Evolutionary conservation across 1,140 invertebrate species (phyloP), one percentile per base, ranked within the genome.

Genomic region (Pygmarrhopalites habei): DNA sequence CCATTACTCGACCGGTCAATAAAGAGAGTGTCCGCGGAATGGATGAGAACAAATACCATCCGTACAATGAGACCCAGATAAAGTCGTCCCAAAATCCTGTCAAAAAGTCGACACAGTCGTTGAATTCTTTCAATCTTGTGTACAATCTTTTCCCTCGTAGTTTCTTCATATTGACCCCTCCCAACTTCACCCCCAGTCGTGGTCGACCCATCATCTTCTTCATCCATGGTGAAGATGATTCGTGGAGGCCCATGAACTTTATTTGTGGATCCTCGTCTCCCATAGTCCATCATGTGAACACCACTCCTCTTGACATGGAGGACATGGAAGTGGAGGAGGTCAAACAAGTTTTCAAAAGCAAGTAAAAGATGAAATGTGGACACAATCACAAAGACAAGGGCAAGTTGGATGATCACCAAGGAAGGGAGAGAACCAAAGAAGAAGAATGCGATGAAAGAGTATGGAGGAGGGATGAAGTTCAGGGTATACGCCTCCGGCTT

Each of bases 21-120:
- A 14, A 62, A 30, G 35, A 66, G 62, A 4, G 65, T 32, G 41
- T 66, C 61, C 12, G 65, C 65, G 3, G 65, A 25, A 49, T 61
- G 60, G 19, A 66, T 62, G 19, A 66, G 51, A 19, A 56, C 43
- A 15, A 44, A 57, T 1, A 66, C 65, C 52, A 41, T 61, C 39
- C 52, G 57, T 7, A 66, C 60, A 29, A 63, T 59, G 2, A 66
- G n/a, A 23, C 60, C 52, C 15, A 66, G 44, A 3, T 62, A 41
- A 3, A 66, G 28, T 2, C 52, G 65, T 4, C 60, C 53, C 26
- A 57, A 53, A 55, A 63, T 41, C 47, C 57, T 35, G 43, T 66
- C 65, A 56, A 51, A 66, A 2, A 46, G 56, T 1, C 30, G 26
- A 32, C 52, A 66, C 3, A 66, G 4, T 28, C 39, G n/a, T 47